Conservation (phyloP, 2,113 vertebrate genomes). For the Todiramphus saurophagus region DNA sequence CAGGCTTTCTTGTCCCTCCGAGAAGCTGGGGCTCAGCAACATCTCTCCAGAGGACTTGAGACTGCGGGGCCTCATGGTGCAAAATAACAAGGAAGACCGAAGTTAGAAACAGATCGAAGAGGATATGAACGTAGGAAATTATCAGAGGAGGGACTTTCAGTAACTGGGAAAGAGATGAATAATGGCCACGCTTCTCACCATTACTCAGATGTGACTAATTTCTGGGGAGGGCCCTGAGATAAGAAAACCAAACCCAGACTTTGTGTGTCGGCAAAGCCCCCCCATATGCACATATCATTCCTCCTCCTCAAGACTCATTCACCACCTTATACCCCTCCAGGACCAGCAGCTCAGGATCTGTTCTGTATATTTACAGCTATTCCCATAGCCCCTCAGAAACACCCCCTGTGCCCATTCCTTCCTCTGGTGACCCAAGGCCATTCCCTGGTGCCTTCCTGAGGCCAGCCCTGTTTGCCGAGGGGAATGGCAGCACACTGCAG, state of each 20-base stretch:
- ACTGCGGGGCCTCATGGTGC: background rate
- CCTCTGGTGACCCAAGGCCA: background rate
- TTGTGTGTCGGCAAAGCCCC: background rate
- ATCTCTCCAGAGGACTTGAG: background rate
- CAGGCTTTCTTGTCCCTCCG: background rate
- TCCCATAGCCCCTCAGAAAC: background rate
- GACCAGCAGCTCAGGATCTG: background rate
- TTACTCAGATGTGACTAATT: background rate
- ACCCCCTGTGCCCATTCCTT: background rate
- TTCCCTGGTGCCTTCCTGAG: background rate
- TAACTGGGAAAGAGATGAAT: background rate
- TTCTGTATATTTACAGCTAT: background rate
- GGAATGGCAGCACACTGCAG: conserved; percentile 74
- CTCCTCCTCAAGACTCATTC: background rate
- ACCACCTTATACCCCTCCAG: too few relatives aligned
- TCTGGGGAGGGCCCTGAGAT: background rate
- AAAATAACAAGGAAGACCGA: background rate
- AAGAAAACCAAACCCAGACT: background rate
- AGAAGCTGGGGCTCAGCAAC: background rate
- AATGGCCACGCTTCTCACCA: background rate
- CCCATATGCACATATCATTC: background rate
- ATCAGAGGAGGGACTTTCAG: background rate
- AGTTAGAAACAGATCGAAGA: background rate
- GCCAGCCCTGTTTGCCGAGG: conserved; percentile 29
- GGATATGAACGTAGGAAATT: background rate